Evolutionary conservation across 2,888 invertebrate genomes (phyloP).

Genomic region (Ennomos erosarius): DNA sequence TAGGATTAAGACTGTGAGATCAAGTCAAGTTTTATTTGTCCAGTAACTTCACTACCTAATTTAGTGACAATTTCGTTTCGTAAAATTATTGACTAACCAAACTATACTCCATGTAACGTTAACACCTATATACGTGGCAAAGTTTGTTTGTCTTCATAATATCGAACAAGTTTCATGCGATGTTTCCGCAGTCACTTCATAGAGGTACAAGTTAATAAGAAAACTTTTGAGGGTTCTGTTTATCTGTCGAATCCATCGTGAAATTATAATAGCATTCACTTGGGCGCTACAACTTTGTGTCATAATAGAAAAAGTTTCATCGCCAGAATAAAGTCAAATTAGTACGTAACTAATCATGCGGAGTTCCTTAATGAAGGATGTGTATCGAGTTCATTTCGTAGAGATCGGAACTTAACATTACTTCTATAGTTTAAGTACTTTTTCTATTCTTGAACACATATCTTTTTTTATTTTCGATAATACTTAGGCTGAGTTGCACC

Average conservation of each 20-base stretch:
- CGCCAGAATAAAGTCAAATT: not conserved
- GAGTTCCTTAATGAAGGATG: not conserved
- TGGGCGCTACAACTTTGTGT: constrained; percentile 6
- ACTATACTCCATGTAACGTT: not conserved
- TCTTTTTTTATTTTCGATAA: too few relatives aligned
- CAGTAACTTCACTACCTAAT: too few relatives aligned
- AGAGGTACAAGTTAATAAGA: constrained; percentile 32
- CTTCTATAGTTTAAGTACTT: too few relatives aligned
- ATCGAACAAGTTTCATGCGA: constrained; percentile 14
- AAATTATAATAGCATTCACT: constrained; percentile 16
- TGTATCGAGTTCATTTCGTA: too few relatives aligned
- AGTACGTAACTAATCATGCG: not conserved
- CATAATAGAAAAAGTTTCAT: constrained; percentile 7
- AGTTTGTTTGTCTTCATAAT: constrained; percentile 8
- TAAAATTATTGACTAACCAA: not conserved
- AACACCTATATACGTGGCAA: constrained; percentile 1
- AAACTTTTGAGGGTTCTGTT: constrained; percentile 31
- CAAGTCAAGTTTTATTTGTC: too few relatives aligned
- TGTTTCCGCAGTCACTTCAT: constrained; percentile 20
- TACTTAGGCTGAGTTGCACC: too few relatives aligned
- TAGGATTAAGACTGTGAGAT: too few relatives aligned
- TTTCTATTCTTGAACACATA: too few relatives aligned
- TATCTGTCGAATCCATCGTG: constrained; percentile 30
- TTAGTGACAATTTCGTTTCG: too few relatives aligned
- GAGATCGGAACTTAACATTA: too few relatives aligned